Percentiles rank a stretch among this genome's conserved stretches.
These are phyloP conservation scores for Gulo gulo DNA, from an alignment of 2,113 vertebrate species.

Conservation along the genomic window DNA sequence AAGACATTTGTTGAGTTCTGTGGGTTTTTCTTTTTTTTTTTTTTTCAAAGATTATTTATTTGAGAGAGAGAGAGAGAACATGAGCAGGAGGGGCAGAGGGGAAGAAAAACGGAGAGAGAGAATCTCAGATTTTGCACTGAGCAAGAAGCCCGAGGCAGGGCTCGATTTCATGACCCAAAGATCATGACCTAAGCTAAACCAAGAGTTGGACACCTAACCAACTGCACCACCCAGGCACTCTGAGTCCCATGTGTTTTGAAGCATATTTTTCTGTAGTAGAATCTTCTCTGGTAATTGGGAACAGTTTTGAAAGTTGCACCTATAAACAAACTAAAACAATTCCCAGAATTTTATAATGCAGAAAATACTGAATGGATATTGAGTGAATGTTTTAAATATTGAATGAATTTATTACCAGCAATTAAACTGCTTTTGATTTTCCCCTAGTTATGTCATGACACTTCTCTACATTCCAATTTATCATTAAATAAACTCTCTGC, in stretches of 20 bases:
- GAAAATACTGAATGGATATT: neutral
- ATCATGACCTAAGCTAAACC: neutral
- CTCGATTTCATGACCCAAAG: neutral
- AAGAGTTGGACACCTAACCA: neutral
- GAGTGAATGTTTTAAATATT: slow-evolving; percentile 16
- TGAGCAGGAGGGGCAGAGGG: neutral
- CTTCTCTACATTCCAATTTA: neutral
- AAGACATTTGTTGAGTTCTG: neutral
- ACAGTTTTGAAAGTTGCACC: neutral
- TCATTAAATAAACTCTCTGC: neutral
- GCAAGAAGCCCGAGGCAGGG: too few species aligned
- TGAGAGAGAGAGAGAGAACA: neutral
- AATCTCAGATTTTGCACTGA: neutral
- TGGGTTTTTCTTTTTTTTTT: neutral
- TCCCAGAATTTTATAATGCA: slow-evolving; percentile 7
- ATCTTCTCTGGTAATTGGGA: neutral
- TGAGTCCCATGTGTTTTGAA: neutral
- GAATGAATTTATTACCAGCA: neutral
- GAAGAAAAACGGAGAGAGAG: neutral
- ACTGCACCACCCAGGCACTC: neutral
- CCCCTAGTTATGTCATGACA: neutral
- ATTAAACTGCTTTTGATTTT: neutral
- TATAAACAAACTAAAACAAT: slow-evolving; percentile 1
- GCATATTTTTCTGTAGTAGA: neutral
- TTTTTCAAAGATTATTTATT: neutral